Percentiles rank a stretch among this genome's conserved stretches.
These are phyloP conservation scores for Chascanopsetta lugubris DNA, from an alignment of 2,113 vertebrate genomes.

Conservation along the genomic window DNA sequence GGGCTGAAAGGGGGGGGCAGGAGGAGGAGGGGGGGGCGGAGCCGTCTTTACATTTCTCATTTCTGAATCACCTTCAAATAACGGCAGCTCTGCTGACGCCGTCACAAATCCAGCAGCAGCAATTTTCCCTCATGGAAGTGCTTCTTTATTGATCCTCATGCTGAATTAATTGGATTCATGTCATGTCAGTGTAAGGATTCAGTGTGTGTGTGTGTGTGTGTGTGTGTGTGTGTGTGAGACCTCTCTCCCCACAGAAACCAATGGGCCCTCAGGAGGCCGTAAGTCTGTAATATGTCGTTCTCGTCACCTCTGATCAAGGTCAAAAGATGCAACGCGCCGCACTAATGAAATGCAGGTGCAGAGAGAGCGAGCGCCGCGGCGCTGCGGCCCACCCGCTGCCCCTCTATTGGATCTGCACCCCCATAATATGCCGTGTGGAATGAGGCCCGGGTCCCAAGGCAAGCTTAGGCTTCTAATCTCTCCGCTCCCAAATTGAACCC, in stretches of 20 bases:
- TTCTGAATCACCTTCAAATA: conserved; percentile 68
- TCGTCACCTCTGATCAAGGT: conserved; percentile 64
- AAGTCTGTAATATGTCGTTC: conserved; percentile 38
- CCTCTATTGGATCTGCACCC: conserved; percentile 55
- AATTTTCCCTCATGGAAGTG: conserved; percentile 76
- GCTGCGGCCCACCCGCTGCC: conserved; percentile 14
- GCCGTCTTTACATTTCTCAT: conserved; percentile 58
- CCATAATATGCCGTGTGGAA: conserved; percentile 48
- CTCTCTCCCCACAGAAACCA: conserved; percentile 40
- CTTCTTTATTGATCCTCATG: conserved; percentile 73
- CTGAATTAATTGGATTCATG: conserved; percentile 75
- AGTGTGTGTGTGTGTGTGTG: conserved; percentile 32
- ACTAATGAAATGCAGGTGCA: conserved; percentile 40
- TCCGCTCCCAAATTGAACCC: conserved; percentile 49
- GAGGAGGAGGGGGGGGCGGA: neutral
- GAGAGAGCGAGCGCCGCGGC: conserved; percentile 39
- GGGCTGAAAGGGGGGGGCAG: no score
- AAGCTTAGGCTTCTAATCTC: conserved; percentile 55
- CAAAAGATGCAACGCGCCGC: conserved; percentile 33
- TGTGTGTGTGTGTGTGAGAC: conserved; percentile 22
- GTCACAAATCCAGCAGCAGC: conserved; percentile 70
- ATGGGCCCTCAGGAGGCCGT: conserved; percentile 44
- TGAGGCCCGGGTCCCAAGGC: conserved; percentile 54
- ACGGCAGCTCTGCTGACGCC: conserved; percentile 68
- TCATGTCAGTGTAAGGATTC: conserved; percentile 68